phyloP scores from a whole-genome alignment of 2,797 vertebrate genomes.

The Argya squamiceps region DNA sequence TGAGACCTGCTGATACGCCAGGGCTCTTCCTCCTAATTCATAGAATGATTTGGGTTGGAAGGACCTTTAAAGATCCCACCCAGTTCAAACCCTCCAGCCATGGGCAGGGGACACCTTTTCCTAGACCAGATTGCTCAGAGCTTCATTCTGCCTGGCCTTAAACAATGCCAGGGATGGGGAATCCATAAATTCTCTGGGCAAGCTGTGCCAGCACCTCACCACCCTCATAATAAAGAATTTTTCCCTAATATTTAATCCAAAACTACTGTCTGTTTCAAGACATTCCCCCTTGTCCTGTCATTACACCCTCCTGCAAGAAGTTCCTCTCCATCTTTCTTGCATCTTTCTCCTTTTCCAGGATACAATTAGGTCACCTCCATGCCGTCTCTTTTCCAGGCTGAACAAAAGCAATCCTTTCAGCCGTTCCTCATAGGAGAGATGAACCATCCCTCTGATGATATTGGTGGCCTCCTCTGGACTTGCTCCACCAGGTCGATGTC shows the following conservation, averaged over 20 bases:
- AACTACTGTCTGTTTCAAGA: not conserved
- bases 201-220: not conserved
- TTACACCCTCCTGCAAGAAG: not conserved
- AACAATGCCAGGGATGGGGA: not conserved
- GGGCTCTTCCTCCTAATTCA: not conserved
- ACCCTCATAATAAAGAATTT: not conserved
- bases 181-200: not conserved
- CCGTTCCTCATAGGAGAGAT: not conserved
- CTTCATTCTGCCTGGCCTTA: not conserved
- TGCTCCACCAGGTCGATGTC: too few species aligned
- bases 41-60: not conserved
- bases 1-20: not conserved
- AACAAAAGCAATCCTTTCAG: not conserved
- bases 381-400: not conserved
- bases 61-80: not conserved
- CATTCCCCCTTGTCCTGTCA: not conserved
- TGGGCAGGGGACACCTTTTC: not conserved
- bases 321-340: not conserved
- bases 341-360: not conserved
- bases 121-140: not conserved
- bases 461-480: not conserved
- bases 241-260: not conserved
- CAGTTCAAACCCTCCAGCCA: not conserved
- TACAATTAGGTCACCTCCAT: not conserved
- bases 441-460: not conserved